Conservation (phyloP, 2,888 invertebrate genomes). For the Chloromyia formosa region DNA sequence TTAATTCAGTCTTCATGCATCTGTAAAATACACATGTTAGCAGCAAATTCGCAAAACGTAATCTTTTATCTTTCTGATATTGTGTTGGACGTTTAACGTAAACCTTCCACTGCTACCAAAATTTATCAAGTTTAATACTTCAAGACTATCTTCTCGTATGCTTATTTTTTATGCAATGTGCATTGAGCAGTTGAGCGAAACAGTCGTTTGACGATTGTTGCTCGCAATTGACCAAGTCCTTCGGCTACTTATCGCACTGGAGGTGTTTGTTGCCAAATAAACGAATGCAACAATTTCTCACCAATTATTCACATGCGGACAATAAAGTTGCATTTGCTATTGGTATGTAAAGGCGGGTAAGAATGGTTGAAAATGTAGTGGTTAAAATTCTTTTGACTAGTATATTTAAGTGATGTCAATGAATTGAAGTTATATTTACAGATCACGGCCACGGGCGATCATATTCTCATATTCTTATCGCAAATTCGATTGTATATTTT, state of each 20-base stretch:
- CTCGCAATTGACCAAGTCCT: background rate
- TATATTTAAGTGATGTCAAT: no score
- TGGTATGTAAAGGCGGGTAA: background rate
- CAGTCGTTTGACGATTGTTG: slow-evolving; percentile 13
- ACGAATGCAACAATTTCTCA: slow-evolving; percentile 39
- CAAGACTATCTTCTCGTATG: background rate
- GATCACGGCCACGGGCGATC: no score
- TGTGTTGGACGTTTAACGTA: background rate
- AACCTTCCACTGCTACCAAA: slow-evolving; percentile 13
- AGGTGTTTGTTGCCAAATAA: slow-evolving; percentile 12
- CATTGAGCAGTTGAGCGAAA: background rate
- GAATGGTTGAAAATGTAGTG: slow-evolving; percentile 27
- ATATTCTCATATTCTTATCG: no score
- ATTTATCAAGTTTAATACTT: slow-evolving; percentile 10
- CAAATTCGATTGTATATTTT: no score
- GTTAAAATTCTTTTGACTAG: no score
- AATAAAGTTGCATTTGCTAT: slow-evolving; percentile 29
- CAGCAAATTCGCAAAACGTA: slow-evolving; percentile 7
- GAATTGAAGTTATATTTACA: no score
- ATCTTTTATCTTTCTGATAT: slow-evolving; percentile 33
- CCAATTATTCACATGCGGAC: slow-evolving; percentile 37
- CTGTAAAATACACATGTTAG: slow-evolving; percentile 39
- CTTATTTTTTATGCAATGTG: no score
- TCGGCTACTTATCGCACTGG: background rate
- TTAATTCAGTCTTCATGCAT: slow-evolving; percentile 36